Percentiles rank a stretch among this genome's conserved stretches.
Evolutionary conservation across 2,888 invertebrate species (phyloP).

Genomic region (Octonoba sinensis): DNA sequence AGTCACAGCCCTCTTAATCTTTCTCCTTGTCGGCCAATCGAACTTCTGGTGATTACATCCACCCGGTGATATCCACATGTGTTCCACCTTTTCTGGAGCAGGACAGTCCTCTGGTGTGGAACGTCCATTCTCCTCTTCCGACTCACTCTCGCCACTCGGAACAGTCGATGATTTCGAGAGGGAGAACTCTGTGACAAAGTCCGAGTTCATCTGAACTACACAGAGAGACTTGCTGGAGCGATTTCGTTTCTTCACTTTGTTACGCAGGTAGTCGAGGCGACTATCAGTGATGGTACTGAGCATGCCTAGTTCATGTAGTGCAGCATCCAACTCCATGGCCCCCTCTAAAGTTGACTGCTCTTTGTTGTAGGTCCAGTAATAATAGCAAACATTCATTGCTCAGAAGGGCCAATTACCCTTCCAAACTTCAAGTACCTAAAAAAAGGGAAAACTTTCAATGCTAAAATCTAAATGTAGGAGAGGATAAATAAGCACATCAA

Average conservation of each 20-base stretch:
- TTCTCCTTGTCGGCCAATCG: too few species aligned
- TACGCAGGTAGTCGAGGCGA: constrained; percentile 26
- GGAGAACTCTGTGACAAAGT: constrained; percentile 48
- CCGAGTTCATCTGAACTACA: constrained; percentile 52
- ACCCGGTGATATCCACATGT: not conserved
- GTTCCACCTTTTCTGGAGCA: not conserved
- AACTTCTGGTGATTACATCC: not conserved
- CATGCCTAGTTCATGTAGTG: constrained; percentile 45
- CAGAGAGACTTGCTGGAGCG: constrained; percentile 16
- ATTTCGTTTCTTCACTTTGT: not conserved
- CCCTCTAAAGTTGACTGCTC: not conserved
- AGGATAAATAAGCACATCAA: too few species aligned
- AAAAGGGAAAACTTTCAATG: too few species aligned
- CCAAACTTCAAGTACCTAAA: not conserved
- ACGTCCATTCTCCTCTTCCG: too few species aligned
- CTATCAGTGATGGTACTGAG: constrained; percentile 37
- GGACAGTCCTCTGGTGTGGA: not conserved
- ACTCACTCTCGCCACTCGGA: too few species aligned
- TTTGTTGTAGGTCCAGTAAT: constrained; percentile 1
- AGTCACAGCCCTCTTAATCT: too few species aligned
- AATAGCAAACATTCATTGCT: not conserved
- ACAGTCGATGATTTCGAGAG: constrained; percentile 9
- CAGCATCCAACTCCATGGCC: constrained; percentile 36
- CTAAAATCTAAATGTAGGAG: too few species aligned
- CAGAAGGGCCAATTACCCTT: not conserved